Evolutionary conservation across 30 jellyfish, hydroid and myxozoan species (phyloP).

Genomic region (Pseudorhiza aurosa): DNA sequence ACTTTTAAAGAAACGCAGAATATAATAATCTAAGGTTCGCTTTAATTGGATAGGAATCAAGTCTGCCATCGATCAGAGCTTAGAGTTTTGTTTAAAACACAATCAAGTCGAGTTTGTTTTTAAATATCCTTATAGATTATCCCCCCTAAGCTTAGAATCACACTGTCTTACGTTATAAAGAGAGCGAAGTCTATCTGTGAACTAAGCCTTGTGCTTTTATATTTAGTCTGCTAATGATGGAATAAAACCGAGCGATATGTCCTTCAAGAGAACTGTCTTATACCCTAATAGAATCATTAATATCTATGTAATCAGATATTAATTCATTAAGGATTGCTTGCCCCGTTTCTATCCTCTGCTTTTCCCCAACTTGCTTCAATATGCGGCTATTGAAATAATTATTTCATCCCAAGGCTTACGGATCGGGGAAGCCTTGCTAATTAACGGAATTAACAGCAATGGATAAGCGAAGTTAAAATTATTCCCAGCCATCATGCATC

Average conservation of each 20-base stretch:
- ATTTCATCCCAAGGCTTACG: constrained; percentile 41
- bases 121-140: constrained; percentile 63
- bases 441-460: constrained; percentile 78
- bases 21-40: constrained; percentile 35
- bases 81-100: constrained; percentile 63
- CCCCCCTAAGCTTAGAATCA: constrained; percentile 59
- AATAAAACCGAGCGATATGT: constrained; percentile 39
- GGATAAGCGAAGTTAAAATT: constrained; percentile 66
- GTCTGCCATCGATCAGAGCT: constrained; percentile 56
- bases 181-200: constrained; percentile 33
- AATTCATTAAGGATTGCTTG: constrained; percentile 58
- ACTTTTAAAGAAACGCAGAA: constrained; percentile 29
- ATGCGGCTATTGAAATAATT: constrained; percentile 46
- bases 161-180: constrained; percentile 61
- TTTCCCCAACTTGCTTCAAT: constrained; percentile 12
- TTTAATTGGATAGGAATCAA: constrained; percentile 77
- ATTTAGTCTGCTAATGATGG: constrained; percentile 26
- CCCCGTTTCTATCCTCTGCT: constrained; percentile 46
- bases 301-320: constrained; percentile 55
- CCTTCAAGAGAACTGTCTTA: constrained; percentile 53
- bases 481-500: constrained; percentile 50
- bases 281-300: constrained; percentile 61
- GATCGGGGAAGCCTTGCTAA: constrained; percentile 73
- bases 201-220: constrained; percentile 63
- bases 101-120: constrained; percentile 60